Base-by-base conservation (phyloP, 2,888 invertebrate species). In the Deilephila porcellus region DNA sequence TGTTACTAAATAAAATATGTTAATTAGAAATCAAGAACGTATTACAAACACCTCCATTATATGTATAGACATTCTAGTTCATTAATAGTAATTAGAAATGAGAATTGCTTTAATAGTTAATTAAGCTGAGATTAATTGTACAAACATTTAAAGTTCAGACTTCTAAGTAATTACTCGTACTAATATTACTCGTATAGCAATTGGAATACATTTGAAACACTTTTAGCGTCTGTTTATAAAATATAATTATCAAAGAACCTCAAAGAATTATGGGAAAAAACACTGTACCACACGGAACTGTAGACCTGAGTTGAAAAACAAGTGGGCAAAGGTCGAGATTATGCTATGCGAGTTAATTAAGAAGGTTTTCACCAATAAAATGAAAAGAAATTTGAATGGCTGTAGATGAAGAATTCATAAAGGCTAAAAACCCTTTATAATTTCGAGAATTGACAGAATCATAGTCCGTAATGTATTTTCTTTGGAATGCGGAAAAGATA, bases 331-430 rank as follows among this genome's bases (percentile, higher is more conserved):
- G 17, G 67, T 67, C 25, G 67, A 25, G 52, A 67, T 52, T 67
- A 45, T 56, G 7, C 34, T 73, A 67, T 60, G 56, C 34, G 37
- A 60, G 59, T 19, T 64, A 60, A 70, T 52, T 67, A 67, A 52
- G 20, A 67, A 67, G 52, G 67, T 67, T 52, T 20, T 19, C 1
- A 20, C 11, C 45, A 64, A 64, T 64, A 64, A 64, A 64, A 45
- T 4, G n/a, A 45, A 45, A 3, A 45, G 37, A 64, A 45, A 45
- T 64, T 64, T 64, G 45, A 67, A 67, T 67, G 67, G 52, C 17
- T 45, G 0, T 56, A 25, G 25, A 17, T 17, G 45, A 29, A 64
- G 25, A 25, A 25, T 20, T 45, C 34, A n/a, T 45, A 64, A 64
- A 20, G 25, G 17, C 14, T 25, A 14, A 25, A 67, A 67, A 52